Evolutionary conservation across 2,888 invertebrate genomes (phyloP).

Genomic region (Ctena decussata): DNA sequence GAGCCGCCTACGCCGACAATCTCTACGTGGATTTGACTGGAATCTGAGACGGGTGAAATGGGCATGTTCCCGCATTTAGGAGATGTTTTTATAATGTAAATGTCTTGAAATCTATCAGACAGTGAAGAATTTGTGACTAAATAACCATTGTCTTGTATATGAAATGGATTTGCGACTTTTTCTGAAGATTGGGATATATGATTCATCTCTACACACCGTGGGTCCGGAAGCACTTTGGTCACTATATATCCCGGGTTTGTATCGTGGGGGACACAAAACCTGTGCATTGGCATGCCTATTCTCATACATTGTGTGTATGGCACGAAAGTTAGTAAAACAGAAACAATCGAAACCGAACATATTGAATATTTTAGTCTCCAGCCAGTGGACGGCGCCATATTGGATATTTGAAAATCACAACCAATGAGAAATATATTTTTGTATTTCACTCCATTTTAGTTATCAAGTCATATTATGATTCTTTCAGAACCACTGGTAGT

Average conservation of each 20-base stretch:
- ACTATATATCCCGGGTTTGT: slow-evolving; percentile 42
- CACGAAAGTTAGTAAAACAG: background rate
- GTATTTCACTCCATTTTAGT: background rate
- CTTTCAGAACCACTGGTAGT: background rate
- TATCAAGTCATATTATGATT: background rate
- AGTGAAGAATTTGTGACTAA: slow-evolving; percentile 42
- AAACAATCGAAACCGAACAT: slow-evolving; percentile 7
- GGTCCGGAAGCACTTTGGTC: slow-evolving; percentile 16
- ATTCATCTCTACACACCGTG: slow-evolving; percentile 15
- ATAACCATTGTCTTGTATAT: slow-evolving; percentile 32
- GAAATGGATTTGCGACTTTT: slow-evolving; percentile 22
- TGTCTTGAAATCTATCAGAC: slow-evolving; percentile 28
- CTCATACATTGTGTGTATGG: background rate
- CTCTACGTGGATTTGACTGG: slow-evolving; percentile 37
- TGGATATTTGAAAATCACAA: slow-evolving; percentile 63
- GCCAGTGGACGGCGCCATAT: slow-evolving; percentile 61
- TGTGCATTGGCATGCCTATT: background rate
- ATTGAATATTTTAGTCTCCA: slow-evolving; percentile 13
- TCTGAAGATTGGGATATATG: slow-evolving; percentile 12
- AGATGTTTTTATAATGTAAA: slow-evolving; percentile 34
- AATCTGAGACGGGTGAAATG: slow-evolving; percentile 19
- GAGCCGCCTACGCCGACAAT: slow-evolving; percentile 22
- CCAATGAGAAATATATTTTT: background rate
- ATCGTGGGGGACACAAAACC: slow-evolving; percentile 23
- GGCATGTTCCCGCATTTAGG: background rate